Evolutionary conservation across 2,113 vertebrate genomes (phyloP).

Genomic region (Pelvicachromis taeniatus): DNA sequence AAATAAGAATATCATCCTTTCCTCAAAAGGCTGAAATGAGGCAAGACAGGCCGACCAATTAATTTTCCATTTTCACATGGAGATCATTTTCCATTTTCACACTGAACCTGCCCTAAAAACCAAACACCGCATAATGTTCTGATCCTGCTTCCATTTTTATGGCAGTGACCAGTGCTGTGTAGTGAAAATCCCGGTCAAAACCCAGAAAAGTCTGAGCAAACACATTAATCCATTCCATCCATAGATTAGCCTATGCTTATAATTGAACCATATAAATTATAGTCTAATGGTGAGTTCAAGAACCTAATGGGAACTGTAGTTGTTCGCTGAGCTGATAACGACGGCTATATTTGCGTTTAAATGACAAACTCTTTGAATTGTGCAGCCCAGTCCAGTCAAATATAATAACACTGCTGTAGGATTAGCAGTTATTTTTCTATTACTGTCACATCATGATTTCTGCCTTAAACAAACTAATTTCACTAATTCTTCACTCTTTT

Average conservation of each 20-base stretch:
- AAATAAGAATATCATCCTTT: not conserved
- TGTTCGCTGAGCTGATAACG: not conserved
- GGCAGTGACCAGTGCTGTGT: not conserved
- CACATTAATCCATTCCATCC: not conserved
- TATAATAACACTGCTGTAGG: not conserved
- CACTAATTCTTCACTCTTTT: not conserved
- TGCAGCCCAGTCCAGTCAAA: not conserved
- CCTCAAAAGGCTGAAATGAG: not conserved
- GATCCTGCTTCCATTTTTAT: not conserved
- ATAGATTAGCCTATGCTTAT: not conserved
- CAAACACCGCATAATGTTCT: not conserved
- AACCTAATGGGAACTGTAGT: not conserved
- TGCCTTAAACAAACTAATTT: not conserved
- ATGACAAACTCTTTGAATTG: not conserved
- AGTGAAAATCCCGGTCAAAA: not conserved
- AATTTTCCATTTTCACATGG: not conserved
- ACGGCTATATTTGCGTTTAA: not conserved
- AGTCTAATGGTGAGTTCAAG: not conserved
- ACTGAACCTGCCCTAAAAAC: not conserved
- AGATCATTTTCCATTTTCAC: not conserved
- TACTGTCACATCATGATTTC: not conserved
- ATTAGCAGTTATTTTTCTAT: not conserved
- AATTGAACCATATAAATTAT: not conserved
- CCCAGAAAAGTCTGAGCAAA: not conserved
- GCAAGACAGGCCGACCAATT: not conserved